These are phyloP conservation scores for Phylloscopus trochiloides DNA, from an alignment of 2,113 vertebrate species.

Conservation along the genomic window DNA sequence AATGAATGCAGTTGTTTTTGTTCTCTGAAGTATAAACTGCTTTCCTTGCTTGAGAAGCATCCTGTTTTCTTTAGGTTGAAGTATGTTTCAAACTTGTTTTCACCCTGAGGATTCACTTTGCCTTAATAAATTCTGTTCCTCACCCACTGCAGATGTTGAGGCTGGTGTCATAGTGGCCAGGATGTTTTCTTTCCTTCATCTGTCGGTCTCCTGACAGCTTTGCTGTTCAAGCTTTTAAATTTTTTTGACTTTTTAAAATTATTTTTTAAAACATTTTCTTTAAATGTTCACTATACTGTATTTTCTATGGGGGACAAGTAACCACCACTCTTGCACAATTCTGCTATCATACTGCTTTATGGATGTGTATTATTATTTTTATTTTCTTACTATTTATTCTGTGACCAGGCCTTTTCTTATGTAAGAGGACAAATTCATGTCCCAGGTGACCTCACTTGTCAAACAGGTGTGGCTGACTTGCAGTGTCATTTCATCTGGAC, in stretches of 20 bases:
- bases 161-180: neutral
- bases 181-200: slow-evolving; percentile 42
- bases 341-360: neutral
- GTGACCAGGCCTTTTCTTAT: neutral
- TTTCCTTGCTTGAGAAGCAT: slow-evolving; percentile 37
- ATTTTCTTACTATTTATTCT: neutral
- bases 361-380: neutral
- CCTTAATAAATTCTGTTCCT: slow-evolving; percentile 17
- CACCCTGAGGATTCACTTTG: slow-evolving; percentile 14
- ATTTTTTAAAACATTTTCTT: neutral
- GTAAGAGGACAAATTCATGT: neutral
- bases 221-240: neutral
- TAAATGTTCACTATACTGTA: fast-evolving
- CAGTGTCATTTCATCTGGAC: neutral
- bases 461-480: neutral
- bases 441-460: neutral
- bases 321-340: neutral
- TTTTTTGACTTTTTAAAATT: neutral
- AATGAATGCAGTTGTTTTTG: slow-evolving; percentile 3
- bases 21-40: neutral
- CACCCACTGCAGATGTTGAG: slow-evolving; percentile 22
- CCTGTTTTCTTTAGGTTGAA: slow-evolving; percentile 44
- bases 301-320: neutral
- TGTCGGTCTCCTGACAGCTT: neutral
- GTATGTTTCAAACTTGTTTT: slow-evolving; percentile 30